Percentiles rank a stretch among this genome's conserved stretches.
Conservation (phyloP, 1,140 invertebrate genomes). For the Drosophila santomea region DNA sequence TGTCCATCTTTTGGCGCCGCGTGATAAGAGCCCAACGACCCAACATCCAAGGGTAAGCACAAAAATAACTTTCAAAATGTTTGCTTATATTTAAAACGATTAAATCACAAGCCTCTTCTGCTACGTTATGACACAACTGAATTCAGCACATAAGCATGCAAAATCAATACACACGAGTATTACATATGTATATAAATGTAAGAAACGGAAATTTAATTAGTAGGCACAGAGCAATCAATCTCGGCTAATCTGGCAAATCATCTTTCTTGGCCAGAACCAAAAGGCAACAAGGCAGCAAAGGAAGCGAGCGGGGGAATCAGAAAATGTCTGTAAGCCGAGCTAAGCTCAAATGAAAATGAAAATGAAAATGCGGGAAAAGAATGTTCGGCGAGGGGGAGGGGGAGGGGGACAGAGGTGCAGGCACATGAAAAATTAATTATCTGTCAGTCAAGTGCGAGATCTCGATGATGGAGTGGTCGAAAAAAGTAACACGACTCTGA, state of each 20-base stretch:
- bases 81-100: no score
- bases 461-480: conserved; percentile 13
- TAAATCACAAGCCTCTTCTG: not conserved
- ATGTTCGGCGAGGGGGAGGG: not conserved
- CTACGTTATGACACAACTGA: not conserved
- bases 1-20: not conserved
- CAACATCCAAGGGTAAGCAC: no score
- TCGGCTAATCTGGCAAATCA: conserved; percentile 33
- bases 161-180: not conserved
- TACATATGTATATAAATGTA: not conserved
- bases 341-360: conserved; percentile 12
- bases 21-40: not conserved
- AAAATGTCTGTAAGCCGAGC: conserved; percentile 18
- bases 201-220: conserved; percentile 32
- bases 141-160: not conserved
- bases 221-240: conserved; percentile 30
- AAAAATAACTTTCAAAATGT: not conserved
- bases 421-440: conserved; percentile 67
- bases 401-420: not conserved
- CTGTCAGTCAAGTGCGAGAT: conserved; percentile 21
- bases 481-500: conserved; percentile 3
- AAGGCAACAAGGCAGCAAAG: conserved; percentile 1
- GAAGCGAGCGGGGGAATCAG: not conserved
- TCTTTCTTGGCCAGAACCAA: conserved; percentile 16
- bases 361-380: not conserved